A percentile compares a stretch with the other conserved stretches of the same genome.
Evolutionary conservation across 37 sponge, comb jelly and placozoan species (phyloP).

Genomic region (Aplysina aerophoba): DNA sequence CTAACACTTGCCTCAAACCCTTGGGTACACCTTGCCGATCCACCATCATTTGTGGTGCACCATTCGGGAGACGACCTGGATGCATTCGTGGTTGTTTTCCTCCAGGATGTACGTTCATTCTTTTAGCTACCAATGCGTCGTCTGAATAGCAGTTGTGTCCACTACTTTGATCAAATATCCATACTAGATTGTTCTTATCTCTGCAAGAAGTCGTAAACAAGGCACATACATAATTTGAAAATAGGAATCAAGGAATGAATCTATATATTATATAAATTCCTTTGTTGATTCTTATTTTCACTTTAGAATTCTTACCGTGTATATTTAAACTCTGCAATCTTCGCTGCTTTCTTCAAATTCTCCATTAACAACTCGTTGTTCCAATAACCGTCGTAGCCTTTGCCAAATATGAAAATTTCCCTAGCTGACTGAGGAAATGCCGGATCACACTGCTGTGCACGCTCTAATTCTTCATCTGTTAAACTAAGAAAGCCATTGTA

Average conservation of each 20-base stretch:
- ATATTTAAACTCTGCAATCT: neutral
- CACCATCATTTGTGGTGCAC: neutral
- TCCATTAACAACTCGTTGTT: too few relatives aligned
- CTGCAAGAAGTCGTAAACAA: too few relatives aligned
- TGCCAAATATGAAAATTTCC: constrained; percentile 6
- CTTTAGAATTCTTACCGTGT: neutral
- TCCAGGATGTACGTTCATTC: too few relatives aligned
- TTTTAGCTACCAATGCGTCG: neutral
- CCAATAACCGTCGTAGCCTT: constrained; percentile 38
- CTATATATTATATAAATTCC: too few relatives aligned
- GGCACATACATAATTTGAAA: too few relatives aligned
- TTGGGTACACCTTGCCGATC: neutral
- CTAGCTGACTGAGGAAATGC: neutral
- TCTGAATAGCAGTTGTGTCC: neutral
- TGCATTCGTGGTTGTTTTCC: too few relatives aligned
- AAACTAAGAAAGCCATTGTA: constrained; percentile 30
- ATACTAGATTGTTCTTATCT: neutral
- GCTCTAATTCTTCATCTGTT: constrained; percentile 10
- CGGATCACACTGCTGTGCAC: constrained; percentile 7
- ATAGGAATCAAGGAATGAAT: too few relatives aligned
- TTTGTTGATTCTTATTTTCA: too few relatives aligned
- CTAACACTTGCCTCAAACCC: neutral
- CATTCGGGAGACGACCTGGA: neutral
- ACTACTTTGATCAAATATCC: neutral
- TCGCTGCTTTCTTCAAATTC: neutral